A percentile compares a stretch with the other conserved stretches of the same genome.
Evolutionary conservation across 2,797 vertebrate genomes (phyloP).

Genomic region (Pempheris klunzingeri): DNA sequence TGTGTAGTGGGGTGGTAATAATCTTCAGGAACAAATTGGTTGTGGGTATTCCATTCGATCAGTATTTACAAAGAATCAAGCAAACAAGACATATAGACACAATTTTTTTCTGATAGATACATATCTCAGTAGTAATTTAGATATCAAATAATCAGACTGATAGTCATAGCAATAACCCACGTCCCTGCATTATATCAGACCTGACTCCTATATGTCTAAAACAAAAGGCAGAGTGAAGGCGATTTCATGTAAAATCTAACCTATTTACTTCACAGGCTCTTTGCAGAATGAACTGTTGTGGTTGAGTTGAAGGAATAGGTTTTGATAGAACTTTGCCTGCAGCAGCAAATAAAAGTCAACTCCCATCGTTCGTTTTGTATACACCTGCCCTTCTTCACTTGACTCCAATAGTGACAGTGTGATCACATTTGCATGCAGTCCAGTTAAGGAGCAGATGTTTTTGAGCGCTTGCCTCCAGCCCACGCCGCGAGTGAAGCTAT

Average conservation of each 20-base stretch:
- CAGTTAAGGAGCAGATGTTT: constrained; percentile 2
- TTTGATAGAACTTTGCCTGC: constrained; percentile 11
- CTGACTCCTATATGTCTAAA: not conserved
- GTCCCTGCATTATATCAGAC: not conserved
- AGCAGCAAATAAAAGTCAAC: not conserved
- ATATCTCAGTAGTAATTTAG: not conserved
- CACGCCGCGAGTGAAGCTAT: not conserved
- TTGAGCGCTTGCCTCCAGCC: constrained; percentile 9
- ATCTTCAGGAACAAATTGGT: not conserved
- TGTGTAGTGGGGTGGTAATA: not conserved
- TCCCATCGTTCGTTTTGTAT: not conserved
- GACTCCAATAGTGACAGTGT: constrained; percentile 4
- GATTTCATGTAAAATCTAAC: constrained; percentile 10
- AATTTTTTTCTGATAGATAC: not conserved
- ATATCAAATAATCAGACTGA: not conserved
- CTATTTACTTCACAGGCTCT: not conserved
- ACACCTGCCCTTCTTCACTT: not conserved
- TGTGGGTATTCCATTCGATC: not conserved
- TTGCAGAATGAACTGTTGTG: not conserved
- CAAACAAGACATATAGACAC: not conserved
- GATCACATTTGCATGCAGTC: not conserved
- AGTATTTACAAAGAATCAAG: not conserved
- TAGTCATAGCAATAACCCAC: not conserved
- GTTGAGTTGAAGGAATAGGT: not conserved
- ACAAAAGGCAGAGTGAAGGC: not conserved